Base-by-base conservation (phyloP, 2,888 invertebrate species). In the Scrobipalpa costella region DNA sequence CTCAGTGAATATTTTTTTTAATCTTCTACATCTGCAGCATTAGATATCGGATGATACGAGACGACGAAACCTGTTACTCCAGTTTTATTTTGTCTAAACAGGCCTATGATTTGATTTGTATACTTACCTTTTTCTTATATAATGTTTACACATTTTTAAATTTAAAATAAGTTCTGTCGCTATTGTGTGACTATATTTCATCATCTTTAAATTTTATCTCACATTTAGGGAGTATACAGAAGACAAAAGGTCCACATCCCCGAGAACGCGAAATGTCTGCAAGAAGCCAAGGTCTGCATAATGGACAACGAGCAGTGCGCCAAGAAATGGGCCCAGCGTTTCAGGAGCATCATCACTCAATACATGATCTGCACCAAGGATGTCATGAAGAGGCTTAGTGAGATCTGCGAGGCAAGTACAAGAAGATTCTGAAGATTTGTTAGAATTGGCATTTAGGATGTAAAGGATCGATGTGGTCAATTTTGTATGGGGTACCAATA, bases 301-400 rank as follows among this genome's bases (percentile, higher is more conserved):
- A 91, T 91, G 90, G 90, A 91, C 70, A 91, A 90, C 63, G 87
- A 90, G 66, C 77, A 79, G 15, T 91, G 90, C 61, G 86, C 89
- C 8, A 90, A 88, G 76, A 89, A 88, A 67, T 91, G 90, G 90
- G 88, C 90, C 0, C 83, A 84, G 63, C 74, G 80, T 36, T 91
- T 90, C 72, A 77, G 90, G 57, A 73, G 63, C 59, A 90, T 91
- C 62, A 91, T 91, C 69, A 81, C 81, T 0, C 80, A 86, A 64
- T 91, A 88, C 73, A 91, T 91, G 90, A 86, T 90, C 69, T 91
- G 90, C 71, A 91, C 90, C 0, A 90, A 82, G 60, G 90, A 91
- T 44, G 87, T 91, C 0, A 86, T 88, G 88, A 88, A 79, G 71
- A 76, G 83, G 44, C 79, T 90, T 0, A 90, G 90, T 61, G 90